Evolutionary conservation across 2,797 vertebrate genomes (phyloP).

Genomic region (Australoheros facetus): DNA sequence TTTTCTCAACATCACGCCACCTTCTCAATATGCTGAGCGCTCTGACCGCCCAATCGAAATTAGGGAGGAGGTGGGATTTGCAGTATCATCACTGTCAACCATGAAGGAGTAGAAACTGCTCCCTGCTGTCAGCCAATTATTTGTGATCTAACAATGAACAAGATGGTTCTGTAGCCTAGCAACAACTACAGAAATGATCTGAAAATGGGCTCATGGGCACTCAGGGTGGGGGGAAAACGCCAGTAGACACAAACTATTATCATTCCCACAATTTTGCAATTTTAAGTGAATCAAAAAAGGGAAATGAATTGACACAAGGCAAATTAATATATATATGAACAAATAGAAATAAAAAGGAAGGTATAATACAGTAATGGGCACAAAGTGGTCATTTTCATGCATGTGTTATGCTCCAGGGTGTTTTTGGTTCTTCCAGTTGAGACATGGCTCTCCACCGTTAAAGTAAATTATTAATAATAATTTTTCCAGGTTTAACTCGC

Average conservation of each 20-base stretch:
- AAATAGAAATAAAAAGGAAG: accelerated
- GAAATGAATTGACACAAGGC: no score
- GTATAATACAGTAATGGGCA: not conserved
- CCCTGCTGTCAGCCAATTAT: not conserved
- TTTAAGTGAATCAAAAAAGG: no score
- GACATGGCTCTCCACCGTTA: not conserved
- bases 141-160: not conserved
- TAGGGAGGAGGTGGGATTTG: not conserved
- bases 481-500: not conserved
- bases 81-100: not conserved
- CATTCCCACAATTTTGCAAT: no score
- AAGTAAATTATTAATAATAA: no score
- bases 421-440: not conserved
- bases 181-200: not conserved
- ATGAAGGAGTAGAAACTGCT: not conserved
- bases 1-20: no score
- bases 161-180: not conserved
- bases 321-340: no score
- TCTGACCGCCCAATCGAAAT: not conserved
- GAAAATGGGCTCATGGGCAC: not conserved
- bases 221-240: not conserved
- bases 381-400: not conserved
- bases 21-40: no score
- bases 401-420: not conserved
- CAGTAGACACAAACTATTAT: no score